phyloP scores from a whole-genome alignment of 2,797 vertebrate genomes.

The Sebastes dallii region DNA sequence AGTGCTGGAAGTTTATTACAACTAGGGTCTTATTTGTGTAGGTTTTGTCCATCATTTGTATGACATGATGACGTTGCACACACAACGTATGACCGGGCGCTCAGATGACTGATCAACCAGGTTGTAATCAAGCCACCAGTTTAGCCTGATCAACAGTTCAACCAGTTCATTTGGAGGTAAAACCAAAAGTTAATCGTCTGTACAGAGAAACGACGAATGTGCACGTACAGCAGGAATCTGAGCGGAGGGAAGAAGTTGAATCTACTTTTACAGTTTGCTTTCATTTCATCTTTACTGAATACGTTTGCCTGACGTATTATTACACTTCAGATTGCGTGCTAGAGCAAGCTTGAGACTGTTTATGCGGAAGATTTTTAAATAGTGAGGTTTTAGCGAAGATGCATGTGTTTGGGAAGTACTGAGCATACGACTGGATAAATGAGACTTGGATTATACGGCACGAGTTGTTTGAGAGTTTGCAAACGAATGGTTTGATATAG shows the following conservation, averaged over 20 bases:
- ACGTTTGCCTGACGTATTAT: no score
- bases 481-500: no score
- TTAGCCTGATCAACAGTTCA: background rate
- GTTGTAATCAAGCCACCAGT: background rate
- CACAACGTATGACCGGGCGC: no score
- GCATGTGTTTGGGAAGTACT: background rate
- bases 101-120: background rate
- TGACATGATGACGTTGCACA: background rate
- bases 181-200: background rate
- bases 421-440: background rate
- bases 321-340: no score
- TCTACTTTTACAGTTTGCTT: no score
- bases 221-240: no score
- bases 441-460: rapidly evolving
- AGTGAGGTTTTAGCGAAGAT: background rate
- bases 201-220: rapidly evolving
- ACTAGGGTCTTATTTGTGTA: background rate
- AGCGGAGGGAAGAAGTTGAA: no score
- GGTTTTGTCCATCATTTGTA: background rate
- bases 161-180: background rate
- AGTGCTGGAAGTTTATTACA: background rate
- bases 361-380: background rate
- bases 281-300: no score
- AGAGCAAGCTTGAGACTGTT: background rate
- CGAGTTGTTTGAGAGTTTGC: no score